Percentiles rank a stretch among this genome's conserved stretches.
Evolutionary conservation across 2,797 vertebrate genomes (phyloP).

Genomic region (Fundulus diaphanus): DNA sequence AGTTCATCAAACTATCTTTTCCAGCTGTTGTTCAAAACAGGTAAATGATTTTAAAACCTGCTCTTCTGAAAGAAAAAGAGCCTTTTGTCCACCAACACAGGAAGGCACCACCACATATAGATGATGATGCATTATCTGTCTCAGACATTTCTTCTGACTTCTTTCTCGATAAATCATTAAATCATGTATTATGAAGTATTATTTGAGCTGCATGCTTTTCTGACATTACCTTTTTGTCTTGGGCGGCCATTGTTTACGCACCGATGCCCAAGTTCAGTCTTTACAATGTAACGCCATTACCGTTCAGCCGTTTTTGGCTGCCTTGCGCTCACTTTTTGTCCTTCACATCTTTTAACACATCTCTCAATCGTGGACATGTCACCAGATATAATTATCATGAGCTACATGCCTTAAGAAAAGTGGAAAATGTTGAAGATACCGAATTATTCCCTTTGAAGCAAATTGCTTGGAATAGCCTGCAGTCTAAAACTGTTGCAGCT

Average conservation of each 20-base stretch:
- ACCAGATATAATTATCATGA: background rate
- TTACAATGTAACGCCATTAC: background rate
- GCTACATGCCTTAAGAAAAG: background rate
- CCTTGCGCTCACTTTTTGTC: background rate
- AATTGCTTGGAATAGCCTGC: background rate
- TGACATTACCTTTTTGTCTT: background rate
- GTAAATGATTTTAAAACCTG: background rate
- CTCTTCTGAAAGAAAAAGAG: background rate
- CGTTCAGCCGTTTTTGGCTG: background rate
- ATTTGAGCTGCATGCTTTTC: background rate
- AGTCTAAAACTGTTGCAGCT: constrained; percentile 14
- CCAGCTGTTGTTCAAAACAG: background rate
- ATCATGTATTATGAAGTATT: background rate
- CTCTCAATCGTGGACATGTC: background rate
- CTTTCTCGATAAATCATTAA: too few relatives aligned
- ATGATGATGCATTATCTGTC: background rate
- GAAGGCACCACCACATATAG: background rate
- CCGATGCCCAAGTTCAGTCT: background rate
- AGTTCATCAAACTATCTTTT: background rate
- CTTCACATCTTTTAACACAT: background rate
- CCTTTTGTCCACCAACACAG: background rate
- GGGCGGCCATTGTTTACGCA: background rate
- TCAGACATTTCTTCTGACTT: background rate
- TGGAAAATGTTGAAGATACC: background rate
- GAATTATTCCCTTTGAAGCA: background rate